Conservation (phyloP, 2,888 invertebrate genomes). For the Torymus aiolomorphi region DNA sequence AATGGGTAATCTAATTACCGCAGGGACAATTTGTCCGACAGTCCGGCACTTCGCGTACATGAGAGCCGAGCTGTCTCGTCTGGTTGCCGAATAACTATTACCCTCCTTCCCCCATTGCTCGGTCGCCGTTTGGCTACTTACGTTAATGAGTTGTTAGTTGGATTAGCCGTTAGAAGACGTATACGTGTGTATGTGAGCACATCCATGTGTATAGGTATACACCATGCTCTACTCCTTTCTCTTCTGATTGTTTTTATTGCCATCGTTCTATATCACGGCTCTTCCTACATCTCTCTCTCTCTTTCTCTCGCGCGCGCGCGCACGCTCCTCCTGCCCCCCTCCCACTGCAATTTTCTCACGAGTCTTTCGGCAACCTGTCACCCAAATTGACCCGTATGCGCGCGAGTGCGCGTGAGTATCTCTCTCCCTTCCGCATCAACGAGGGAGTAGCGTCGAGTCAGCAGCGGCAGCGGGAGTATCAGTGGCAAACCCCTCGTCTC, state of each 20-base stretch:
- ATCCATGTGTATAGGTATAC: no score
- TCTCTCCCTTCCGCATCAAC: not conserved
- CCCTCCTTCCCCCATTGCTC: slow-evolving; percentile 24
- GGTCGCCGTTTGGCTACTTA: slow-evolving; percentile 64
- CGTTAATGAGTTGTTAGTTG: slow-evolving; percentile 69
- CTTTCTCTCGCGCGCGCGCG: not conserved
- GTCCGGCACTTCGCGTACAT: slow-evolving; percentile 57
- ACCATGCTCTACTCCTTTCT: slow-evolving; percentile 22
- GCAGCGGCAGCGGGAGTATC: not conserved
- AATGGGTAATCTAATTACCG: slow-evolving; percentile 40
- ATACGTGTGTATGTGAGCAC: no score
- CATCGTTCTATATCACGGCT: not conserved
- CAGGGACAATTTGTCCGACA: slow-evolving; percentile 36
- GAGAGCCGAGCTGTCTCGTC: slow-evolving; percentile 54
- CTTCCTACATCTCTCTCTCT: no score
- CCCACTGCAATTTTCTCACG: not conserved
- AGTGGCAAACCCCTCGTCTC: slow-evolving; percentile 26
- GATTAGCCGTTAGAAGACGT: slow-evolving; percentile 52
- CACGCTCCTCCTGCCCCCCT: not conserved
- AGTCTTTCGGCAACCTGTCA: slow-evolving; percentile 37
- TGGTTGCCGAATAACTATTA: slow-evolving; percentile 58
- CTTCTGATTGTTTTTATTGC: slow-evolving; percentile 22
- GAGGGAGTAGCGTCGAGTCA: not conserved
- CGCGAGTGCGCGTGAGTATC: not conserved
- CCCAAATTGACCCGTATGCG: slow-evolving; percentile 23